phyloP scores from a whole-genome alignment of 2,797 vertebrate genomes.

The Eulemur albifrons region DNA sequence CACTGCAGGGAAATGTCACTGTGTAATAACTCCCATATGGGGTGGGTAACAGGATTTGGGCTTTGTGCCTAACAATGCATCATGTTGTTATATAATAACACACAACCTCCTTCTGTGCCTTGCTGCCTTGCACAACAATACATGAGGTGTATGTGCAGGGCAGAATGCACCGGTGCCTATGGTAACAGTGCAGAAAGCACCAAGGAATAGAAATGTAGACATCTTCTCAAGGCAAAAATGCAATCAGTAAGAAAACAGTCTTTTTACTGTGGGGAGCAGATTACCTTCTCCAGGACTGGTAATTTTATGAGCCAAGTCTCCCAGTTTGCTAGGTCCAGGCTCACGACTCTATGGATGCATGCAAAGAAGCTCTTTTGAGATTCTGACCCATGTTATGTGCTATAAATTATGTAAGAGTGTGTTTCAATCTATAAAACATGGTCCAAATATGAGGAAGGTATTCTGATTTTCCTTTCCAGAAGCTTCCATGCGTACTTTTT shows the following conservation, averaged over 20 bases:
- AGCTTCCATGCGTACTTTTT: background rate
- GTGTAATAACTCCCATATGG: background rate
- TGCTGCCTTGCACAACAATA: fast-evolving
- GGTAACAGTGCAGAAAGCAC: background rate
- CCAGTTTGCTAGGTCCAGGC: no score
- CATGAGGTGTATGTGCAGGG: background rate
- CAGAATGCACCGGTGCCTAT: background rate
- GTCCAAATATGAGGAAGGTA: background rate
- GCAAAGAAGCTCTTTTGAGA: background rate
- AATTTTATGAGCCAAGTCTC: background rate
- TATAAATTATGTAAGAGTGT: background rate
- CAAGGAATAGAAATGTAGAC: background rate
- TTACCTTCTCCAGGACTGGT: background rate
- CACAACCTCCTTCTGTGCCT: background rate
- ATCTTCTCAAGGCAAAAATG: background rate
- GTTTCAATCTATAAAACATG: background rate
- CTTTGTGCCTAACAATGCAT: background rate
- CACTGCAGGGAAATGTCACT: background rate
- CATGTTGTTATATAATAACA: background rate
- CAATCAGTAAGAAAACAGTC: no score
- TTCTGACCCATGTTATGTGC: background rate
- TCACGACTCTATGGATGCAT: background rate
- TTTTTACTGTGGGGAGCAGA: background rate
- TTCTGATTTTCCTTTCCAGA: background rate
- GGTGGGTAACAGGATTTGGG: background rate